phyloP scores from a whole-genome alignment of 2,888 invertebrate species.

The Ornithoptera priamus region DNA sequence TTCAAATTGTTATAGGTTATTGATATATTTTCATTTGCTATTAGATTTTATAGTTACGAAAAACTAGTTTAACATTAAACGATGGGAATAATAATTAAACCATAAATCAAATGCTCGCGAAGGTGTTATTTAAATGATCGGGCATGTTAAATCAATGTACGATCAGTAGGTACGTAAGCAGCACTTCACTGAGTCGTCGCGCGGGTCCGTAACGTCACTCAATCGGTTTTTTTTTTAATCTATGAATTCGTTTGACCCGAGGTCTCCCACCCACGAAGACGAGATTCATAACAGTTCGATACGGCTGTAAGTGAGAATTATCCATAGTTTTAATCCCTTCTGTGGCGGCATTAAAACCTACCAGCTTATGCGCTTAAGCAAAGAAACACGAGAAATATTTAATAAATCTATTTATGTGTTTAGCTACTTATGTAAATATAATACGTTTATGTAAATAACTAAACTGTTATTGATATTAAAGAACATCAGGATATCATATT shows the following conservation, averaged over 20 bases:
- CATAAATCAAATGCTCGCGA: constrained; percentile 44
- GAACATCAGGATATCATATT: no score
- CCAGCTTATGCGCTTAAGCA: constrained; percentile 15
- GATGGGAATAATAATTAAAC: constrained; percentile 20
- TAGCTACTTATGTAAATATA: neutral
- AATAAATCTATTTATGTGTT: neutral
- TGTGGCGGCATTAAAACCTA: constrained; percentile 15
- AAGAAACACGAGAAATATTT: constrained; percentile 7
- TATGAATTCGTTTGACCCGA: constrained; percentile 70
- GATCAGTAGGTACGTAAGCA: constrained; percentile 46
- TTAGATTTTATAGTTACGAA: neutral
- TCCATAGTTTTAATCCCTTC: constrained; percentile 28
- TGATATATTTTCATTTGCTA: no score
- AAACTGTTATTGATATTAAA: no score
- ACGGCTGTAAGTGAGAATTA: constrained; percentile 38
- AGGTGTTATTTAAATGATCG: constrained; percentile 45
- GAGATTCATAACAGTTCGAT: constrained; percentile 40
- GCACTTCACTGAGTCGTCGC: constrained; percentile 26
- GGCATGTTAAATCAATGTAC: constrained; percentile 65
- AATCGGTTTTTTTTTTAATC: constrained; percentile 69
- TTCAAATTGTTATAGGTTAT: no score
- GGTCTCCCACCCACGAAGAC: constrained; percentile 71
- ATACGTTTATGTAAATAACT: no score
- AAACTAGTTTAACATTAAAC: neutral
- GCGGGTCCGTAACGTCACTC: constrained; percentile 42